These are phyloP conservation scores for Notiomystis cincta DNA, from an alignment of 2,113 vertebrate species.

Conservation along the genomic window DNA sequence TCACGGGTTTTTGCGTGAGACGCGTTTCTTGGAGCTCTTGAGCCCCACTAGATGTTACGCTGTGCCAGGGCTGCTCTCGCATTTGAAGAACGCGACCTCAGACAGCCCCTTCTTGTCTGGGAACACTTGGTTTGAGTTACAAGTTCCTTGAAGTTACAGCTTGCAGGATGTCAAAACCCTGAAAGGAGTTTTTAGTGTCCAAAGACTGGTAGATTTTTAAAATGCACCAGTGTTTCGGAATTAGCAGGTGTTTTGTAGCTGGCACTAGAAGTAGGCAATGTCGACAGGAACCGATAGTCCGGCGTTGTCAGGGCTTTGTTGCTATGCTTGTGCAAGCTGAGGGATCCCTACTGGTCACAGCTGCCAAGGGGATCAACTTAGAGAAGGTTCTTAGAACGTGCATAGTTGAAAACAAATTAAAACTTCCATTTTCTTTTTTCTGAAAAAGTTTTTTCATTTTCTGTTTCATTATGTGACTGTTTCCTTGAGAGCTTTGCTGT, in stretches of 20 bases:
- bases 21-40: accelerated
- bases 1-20: neutral
- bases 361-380: neutral
- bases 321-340: neutral
- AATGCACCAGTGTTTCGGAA: neutral
- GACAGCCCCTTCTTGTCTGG: neutral
- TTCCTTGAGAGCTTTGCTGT: neutral
- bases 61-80: neutral
- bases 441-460: neutral
- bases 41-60: accelerated
- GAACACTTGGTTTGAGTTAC: neutral
- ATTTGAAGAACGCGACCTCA: neutral
- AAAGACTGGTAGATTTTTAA: neutral
- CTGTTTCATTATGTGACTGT: accelerated
- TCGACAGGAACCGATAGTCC: neutral
- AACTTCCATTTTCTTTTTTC: neutral
- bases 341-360: neutral
- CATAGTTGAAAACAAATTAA: neutral
- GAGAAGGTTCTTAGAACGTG: neutral
- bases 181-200: neutral
- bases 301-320: neutral
- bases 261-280: neutral
- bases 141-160: neutral
- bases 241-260: neutral
- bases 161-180: neutral